phyloP scores from a whole-genome alignment of 2,797 vertebrate species.

The Alcedo atthis region DNA sequence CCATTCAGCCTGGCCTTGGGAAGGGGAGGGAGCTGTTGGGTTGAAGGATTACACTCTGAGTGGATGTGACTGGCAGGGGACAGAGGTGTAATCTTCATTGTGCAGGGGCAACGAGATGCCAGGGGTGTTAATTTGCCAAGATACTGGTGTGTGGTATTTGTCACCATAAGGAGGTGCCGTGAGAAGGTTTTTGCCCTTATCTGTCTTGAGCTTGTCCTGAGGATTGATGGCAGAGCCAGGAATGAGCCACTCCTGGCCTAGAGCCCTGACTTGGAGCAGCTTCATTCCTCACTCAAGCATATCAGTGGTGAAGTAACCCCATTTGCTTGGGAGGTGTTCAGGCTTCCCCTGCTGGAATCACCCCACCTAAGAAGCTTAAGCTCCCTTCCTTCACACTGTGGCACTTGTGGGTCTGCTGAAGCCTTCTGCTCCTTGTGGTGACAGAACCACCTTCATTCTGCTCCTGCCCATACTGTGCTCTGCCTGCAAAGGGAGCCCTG shows the following conservation, averaged over 20 bases:
- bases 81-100: background rate
- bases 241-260: background rate
- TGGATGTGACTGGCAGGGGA: background rate
- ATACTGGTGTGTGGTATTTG: background rate
- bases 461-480: rapidly evolving
- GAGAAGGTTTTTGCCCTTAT: background rate
- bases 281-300: background rate
- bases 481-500: background rate
- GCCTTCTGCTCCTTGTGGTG: background rate
- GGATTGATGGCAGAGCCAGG: background rate
- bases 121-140: background rate
- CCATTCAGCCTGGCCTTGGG: background rate
- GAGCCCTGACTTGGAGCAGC: background rate
- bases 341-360: background rate
- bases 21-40: background rate
- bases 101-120: background rate
- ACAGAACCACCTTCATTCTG: background rate
- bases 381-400: background rate
- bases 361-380: background rate
- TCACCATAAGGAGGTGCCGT: background rate
- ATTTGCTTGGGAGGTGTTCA: background rate
- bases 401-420: background rate
- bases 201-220: background rate
- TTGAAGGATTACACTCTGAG: conserved; percentile 27
- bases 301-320: rapidly evolving